Evolutionary conservation across 2,888 invertebrate species (phyloP), one percentile per base, ranked within the genome.

Genomic region (Quadroppia sp.): DNA sequence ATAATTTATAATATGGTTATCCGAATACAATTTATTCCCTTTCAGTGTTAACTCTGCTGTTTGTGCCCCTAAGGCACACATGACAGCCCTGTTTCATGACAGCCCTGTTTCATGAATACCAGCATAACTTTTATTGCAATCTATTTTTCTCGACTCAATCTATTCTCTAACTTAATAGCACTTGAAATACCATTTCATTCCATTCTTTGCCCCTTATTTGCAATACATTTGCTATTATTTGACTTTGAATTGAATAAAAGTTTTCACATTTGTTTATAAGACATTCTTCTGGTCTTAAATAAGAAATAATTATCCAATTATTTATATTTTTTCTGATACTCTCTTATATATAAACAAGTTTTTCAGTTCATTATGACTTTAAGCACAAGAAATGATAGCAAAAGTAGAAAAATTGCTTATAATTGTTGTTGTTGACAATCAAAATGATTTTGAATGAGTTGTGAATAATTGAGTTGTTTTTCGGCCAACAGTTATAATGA

Each of bases 401-500:
- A 17, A 53, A 53, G 15, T 23, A 23, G 11, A 9, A 64, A 15
- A 64, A 64, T 11, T 64, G 11, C n/a, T 17, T 36, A 13, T 64
- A n/a, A n/a, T n/a, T n/a, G n/a, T n/a, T n/a, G n/a, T 59, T 32
- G 32, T 59, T 59, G 59, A 59, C 59, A 30, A 59, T 32, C n/a
- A 32, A 11, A 59, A 28, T 13, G 32, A 59, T 3, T 13, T 32
- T 59, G 17, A 32, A 11, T 59, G 28, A 59, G 17, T 32, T 59
- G 36, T 20, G 4, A 20, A 64, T 64, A 64, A 64, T 64, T 64
- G 61, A 64, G 36, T 59, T 59, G 59, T 59, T 59, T 59, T 59
- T 59, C 25, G 13, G 30, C 32, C 32, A 59, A 59, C 59, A 59
- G 59, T 59, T 59, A 59, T 59, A 59, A 59, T 64, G n/a, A 17